Evolutionary conservation across 2,888 invertebrate genomes (phyloP).

Genomic region (Stenotaenia linearis): DNA sequence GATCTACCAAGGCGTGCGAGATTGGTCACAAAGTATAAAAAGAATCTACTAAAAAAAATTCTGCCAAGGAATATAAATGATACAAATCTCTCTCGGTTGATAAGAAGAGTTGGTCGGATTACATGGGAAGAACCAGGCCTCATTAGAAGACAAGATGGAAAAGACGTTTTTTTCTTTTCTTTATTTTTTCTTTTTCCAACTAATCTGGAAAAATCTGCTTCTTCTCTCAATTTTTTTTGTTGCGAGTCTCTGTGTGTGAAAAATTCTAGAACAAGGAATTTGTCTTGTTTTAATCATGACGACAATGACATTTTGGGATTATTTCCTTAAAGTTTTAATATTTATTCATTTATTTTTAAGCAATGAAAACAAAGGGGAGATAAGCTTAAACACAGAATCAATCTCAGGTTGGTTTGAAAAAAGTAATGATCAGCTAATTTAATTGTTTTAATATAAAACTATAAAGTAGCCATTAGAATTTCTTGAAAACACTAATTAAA

Average conservation of each 20-base stretch:
- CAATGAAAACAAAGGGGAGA: neutral
- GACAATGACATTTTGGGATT: neutral
- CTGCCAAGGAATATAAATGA: conserved; percentile 20
- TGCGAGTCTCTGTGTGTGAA: neutral
- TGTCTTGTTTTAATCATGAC: conserved; percentile 18
- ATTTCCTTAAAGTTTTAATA: neutral
- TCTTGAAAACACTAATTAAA: no score
- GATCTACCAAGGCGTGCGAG: neutral
- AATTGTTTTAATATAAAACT: no score
- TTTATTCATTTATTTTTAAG: neutral
- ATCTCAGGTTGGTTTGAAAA: no score
- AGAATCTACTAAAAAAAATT: neutral
- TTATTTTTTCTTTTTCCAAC: neutral
- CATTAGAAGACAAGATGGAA: conserved; percentile 16
- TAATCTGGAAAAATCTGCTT: conserved; percentile 10
- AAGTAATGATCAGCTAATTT: no score
- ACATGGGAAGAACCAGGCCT: conserved; percentile 15
- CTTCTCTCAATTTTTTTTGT: neutral
- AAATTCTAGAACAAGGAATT: neutral
- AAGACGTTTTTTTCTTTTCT: neutral
- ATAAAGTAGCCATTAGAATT: no score
- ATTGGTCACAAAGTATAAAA: conserved; percentile 1
- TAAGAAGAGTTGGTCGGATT: conserved; percentile 23
- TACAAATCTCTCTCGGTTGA: conserved; percentile 17
- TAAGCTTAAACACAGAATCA: neutral